Evolutionary conservation across 2,797 vertebrate genomes (phyloP), one percentile per base, ranked within the genome.

Genomic region (Pantherophis vulpinus): DNA sequence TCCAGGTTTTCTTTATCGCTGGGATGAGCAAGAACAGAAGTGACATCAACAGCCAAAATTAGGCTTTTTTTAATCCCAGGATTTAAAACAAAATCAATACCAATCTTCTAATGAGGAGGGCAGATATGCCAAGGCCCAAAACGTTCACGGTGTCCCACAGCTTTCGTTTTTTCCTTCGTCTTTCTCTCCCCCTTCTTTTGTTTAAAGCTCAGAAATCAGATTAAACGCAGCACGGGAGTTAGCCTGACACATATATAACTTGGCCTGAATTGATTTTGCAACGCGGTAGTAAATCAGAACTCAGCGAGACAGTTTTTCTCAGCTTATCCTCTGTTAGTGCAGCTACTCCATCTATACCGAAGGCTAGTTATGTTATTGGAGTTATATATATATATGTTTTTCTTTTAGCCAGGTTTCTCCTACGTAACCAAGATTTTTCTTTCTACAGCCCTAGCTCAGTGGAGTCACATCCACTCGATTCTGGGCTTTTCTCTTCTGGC

Each of bases 211-310:
- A 12, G 94, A 61, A 89, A 87, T 32, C 90, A 87, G 89, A 91
- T 94, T 93, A 94, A 92, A 86, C 90, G 7, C 0, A 0, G 6
- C 2, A 0, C 4, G n/a, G 10, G 61, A 58, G n/a, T 55, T 60
- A 87, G 93, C 90, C 88, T 79, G 93, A 86, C 92, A 93, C 37
- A 1, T 25, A 13, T 10, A 2, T 91, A 91, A 58, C 91, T 94
- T 95, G 89, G 63, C 94, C 92, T 83, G 60, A 42, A 92, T 94
- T 93, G 92, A 32, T 92, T 94, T 92, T 63, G n/a, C 94, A 92
- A 86, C 74, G 29, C 37, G 86, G 1, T 60, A 14, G 2, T 94
- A 66, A 95, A 95, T 94, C 95, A 94, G 47, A 3, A 3, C 79
- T 9, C 79, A 86, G 87, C 92, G 88, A 88, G 93, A 0, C 61